These are phyloP conservation scores for Amphiprion percula DNA, from an alignment of 2,113 vertebrate species.

Conservation along the genomic window DNA sequence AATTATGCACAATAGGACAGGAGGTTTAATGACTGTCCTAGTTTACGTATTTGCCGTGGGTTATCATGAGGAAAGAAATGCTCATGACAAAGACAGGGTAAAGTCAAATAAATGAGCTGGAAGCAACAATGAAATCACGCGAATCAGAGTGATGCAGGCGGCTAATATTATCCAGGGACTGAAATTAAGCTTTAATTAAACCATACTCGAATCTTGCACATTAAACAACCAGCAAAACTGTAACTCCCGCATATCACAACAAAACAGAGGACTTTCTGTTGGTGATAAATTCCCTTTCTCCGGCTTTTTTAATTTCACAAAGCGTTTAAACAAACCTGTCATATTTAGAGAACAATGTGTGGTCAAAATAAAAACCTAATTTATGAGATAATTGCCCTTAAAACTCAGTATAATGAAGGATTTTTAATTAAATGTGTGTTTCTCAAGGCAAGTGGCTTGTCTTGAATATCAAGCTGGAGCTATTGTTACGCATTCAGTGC, in stretches of 20 bases:
- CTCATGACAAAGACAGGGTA: constrained; percentile 39
- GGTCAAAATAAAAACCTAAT: constrained; percentile 43
- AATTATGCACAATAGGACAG: constrained; percentile 54
- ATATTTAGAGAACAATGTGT: constrained; percentile 3
- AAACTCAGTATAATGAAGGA: constrained; percentile 34
- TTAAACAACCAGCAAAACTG: constrained; percentile 28
- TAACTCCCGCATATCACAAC: neutral
- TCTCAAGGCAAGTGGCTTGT: neutral
- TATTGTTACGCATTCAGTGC: constrained; percentile 61
- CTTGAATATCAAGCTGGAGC: constrained; percentile 14
- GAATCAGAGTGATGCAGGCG: constrained; percentile 35
- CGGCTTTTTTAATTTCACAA: constrained; percentile 25
- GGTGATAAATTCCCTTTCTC: neutral
- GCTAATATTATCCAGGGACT: constrained; percentile 40
- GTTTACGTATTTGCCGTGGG: constrained; percentile 52
- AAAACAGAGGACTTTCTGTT: constrained; percentile 3
- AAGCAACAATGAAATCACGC: constrained; percentile 44
- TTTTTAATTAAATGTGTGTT: constrained; percentile 11
- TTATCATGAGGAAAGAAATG: constrained; percentile 49
- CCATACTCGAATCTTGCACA: constrained; percentile 12
- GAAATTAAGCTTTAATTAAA: constrained; percentile 49
- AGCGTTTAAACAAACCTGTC: constrained; percentile 22
- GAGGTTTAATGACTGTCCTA: constrained; percentile 48
- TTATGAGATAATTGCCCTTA: constrained; percentile 14
- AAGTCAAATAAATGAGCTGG: constrained; percentile 39